These are phyloP conservation scores for Acleris cristana DNA, from an alignment of 2,888 invertebrate species.

Conservation along the genomic window DNA sequence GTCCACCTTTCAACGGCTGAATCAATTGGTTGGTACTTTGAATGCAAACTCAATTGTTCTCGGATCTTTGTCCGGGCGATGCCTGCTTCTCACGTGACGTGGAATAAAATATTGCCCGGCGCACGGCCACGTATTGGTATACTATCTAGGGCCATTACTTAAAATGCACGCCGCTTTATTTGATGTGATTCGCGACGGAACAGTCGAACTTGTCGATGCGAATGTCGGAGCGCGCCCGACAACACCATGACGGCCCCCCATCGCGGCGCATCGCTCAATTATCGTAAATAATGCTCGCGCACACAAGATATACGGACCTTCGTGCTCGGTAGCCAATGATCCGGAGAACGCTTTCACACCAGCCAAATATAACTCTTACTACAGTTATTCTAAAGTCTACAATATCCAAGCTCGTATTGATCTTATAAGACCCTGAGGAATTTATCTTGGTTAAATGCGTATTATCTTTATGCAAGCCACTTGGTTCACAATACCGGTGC, in stretches of 20 bases:
- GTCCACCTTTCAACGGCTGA: conserved; percentile 81
- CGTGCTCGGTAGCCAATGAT: conserved; percentile 74
- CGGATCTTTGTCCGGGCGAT: conserved; percentile 72
- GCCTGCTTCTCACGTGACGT: conserved; percentile 71
- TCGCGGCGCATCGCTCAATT: conserved; percentile 84
- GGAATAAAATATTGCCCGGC: conserved; percentile 78
- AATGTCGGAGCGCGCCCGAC: conserved; percentile 81
- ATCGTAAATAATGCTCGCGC: conserved; percentile 84
- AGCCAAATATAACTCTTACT: conserved; percentile 58
- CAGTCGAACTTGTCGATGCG: conserved; percentile 82
- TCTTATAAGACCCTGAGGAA: conserved; percentile 63
- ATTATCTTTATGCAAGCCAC: conserved; percentile 84
- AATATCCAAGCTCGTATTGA: conserved; percentile 48
- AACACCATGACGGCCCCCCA: conserved; percentile 83
- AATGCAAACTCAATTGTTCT: conserved; percentile 84
- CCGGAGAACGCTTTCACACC: conserved; percentile 56
- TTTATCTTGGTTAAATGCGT: conserved; percentile 73
- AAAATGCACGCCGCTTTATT: conserved; percentile 83
- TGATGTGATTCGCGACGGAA: conserved; percentile 82
- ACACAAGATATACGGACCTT: conserved; percentile 82
- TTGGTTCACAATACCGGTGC: conserved; percentile 79
- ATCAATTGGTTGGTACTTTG: conserved; percentile 82
- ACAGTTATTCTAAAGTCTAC: conserved; percentile 52
- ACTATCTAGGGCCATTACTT: conserved; percentile 83
- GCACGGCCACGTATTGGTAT: conserved; percentile 81